phyloP scores from a whole-genome alignment of 2,113 vertebrate genomes.

The Cavia aperea region DNA sequence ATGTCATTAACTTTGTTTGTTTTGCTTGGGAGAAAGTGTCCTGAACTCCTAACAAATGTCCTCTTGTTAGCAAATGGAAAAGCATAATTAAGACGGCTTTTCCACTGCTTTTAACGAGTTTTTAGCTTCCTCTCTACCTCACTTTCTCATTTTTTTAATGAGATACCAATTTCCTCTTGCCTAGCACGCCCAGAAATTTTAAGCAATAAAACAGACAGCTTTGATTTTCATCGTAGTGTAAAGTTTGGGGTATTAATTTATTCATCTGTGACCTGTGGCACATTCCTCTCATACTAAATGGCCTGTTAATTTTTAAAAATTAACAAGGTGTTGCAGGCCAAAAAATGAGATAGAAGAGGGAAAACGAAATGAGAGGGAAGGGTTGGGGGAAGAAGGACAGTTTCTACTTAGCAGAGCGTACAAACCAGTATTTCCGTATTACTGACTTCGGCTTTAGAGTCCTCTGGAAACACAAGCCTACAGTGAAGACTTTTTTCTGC shows the following conservation, averaged over 20 bases:
- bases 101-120: conserved; percentile 74
- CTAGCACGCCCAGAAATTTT: conserved; percentile 72
- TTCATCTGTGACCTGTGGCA: conserved; percentile 50
- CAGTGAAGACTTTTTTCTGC: neutral
- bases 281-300: conserved; percentile 72
- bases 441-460: neutral
- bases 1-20: conserved; percentile 71
- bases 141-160: conserved; percentile 76
- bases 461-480: neutral
- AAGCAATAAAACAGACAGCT: conserved; percentile 77
- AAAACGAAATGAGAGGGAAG: neutral
- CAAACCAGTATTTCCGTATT: conserved; percentile 59
- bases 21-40: conserved; percentile 73
- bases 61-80: conserved; percentile 76
- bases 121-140: conserved; percentile 62
- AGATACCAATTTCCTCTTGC: conserved; percentile 79
- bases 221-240: conserved; percentile 74
- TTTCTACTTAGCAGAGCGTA: neutral
- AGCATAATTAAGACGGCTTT: conserved; percentile 71
- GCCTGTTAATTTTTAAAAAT: conserved; percentile 79
- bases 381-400: neutral
- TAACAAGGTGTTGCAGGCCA: conserved; percentile 75
- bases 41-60: conserved; percentile 71
- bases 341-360: conserved; percentile 38
- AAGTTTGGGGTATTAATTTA: conserved; percentile 74